Base-by-base conservation (phyloP, 2,888 invertebrate genomes). In the Cordilura impudica region DNA sequence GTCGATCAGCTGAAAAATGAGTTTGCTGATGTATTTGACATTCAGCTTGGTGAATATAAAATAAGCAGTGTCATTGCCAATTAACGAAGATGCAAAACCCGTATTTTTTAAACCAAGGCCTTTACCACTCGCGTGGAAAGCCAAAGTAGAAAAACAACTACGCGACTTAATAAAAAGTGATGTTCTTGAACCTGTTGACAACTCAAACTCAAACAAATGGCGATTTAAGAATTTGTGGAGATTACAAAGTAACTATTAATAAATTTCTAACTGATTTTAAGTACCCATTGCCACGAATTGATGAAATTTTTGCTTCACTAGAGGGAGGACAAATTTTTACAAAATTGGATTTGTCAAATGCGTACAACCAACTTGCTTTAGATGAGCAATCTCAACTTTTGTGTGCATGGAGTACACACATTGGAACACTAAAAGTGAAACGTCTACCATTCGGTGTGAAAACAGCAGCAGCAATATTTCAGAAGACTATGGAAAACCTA, bases 291-390 rank as follows among this genome's bases (percentile, higher is more conserved):
- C 75, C 61, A 14, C 23, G 29, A 14, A 47, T 70, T 26, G 3
- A 58, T 18, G 61, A 63, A 23, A 56, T 71, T 14, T 56, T 51
- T 26, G 61, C 58, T 12, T 58, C 58, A 12, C 23, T 71, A n/a
- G 54, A 73, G 16, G 67, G 76, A 10, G 65, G 60, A 51, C 16
- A 80, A 63, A 16, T 72, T 16, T 76, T 69, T 35, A 65, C 65
- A 5, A 73, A 70, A 26, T 49, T 77, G 1, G 71, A 77, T 16
- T 51, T 81, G 23, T 73, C 53, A 5, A 76, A 81, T 43, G 76
- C 76, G 4, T 80, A 76, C 29, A 72, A 76, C 31, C 76, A 76
- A 23, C 45, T 76, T 3, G 47, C 31, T 8, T 49, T 76, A 16
- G 73, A 76, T 43, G 69, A 78, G 16, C 31, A 66, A 12, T 75